Conservation (phyloP, 2,797 vertebrate genomes). For the Pogoniulus pusillus region DNA sequence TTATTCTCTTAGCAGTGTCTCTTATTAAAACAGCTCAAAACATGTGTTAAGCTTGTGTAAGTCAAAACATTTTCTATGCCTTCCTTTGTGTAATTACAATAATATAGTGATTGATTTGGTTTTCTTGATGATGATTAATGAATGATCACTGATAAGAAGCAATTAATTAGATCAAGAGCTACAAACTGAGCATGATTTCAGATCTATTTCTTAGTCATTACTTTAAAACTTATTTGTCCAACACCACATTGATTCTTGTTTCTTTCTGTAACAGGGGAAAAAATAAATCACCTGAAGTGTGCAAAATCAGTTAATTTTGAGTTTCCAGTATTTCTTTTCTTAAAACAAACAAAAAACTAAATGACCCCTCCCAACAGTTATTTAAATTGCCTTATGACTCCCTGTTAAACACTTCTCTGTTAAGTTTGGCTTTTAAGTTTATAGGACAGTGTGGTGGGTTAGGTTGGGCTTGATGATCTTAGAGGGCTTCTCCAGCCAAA, state of each 20-base stretch:
- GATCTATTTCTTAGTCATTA: neutral
- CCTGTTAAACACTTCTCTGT: neutral
- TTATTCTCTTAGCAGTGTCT: neutral
- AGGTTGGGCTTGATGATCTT: too few species aligned
- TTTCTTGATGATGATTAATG: neutral
- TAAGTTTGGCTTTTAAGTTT: slow-evolving; percentile 54
- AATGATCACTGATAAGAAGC: neutral
- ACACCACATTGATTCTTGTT: neutral
- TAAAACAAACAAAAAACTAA: neutral
- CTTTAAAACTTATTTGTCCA: neutral
- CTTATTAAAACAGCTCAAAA: neutral
- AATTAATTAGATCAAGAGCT: neutral
- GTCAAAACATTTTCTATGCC: neutral
- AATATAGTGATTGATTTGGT: neutral
- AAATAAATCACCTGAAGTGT: neutral
- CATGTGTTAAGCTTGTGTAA: neutral
- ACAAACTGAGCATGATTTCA: neutral
- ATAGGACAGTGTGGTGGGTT: neutral
- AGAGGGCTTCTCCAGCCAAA: too few species aligned
- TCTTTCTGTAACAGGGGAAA: neutral
- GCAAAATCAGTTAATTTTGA: neutral
- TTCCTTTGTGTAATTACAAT: neutral
- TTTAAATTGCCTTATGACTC: neutral
- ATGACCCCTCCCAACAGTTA: neutral
- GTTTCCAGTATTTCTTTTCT: neutral